Evolutionary conservation across 2,888 invertebrate species (phyloP), one percentile per base, ranked within the genome.

Genomic region (Philopedon plagiatum): DNA sequence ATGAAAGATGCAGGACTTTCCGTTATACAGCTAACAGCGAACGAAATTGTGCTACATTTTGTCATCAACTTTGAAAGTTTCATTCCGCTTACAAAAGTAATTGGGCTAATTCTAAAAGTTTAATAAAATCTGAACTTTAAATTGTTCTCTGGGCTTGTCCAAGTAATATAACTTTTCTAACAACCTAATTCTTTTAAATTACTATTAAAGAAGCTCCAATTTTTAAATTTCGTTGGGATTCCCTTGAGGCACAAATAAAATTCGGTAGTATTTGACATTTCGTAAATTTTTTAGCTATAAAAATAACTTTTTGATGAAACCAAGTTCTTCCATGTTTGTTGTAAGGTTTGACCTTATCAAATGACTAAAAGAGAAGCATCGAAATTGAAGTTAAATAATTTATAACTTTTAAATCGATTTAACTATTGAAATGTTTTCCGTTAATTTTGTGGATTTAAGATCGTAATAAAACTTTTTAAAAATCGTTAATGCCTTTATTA

Each of bases 71-170:
- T 54, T 29, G 18, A 58, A 58, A 58, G 58, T 58, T 58, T 41
- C 9, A 39, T 58, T 41, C 15, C 58, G 37, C 19, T 41, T 39
- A 41, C 13, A 15, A 41, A 58, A 39, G 58, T 39, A 64, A 64
- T 51, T 64, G 37, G 34, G 54, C 54, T 64, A 64, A 64, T 63
- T 54, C 34, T 21, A 54, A 64, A 64, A 64, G 64, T 64, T 64
- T 62, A 26, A 51, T 64, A 51, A 64, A 64, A 64, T 49, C 49
- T 46, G 34, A 63, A 63, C 19, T 63, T 63, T 63, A 63, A 63
- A 63, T 63, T 63, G 15, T 54, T 64, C 54, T 34, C 15, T 54
- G 21, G 63, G 54, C 64, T 64, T 64, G 64, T 64, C 34, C 64
- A 64, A 64, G 37, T 51, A 34, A 64, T 64, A 54, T 49, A 64